Evolutionary conservation across 2,888 invertebrate genomes (phyloP).

Genomic region (Minunthozetes semirufus): DNA sequence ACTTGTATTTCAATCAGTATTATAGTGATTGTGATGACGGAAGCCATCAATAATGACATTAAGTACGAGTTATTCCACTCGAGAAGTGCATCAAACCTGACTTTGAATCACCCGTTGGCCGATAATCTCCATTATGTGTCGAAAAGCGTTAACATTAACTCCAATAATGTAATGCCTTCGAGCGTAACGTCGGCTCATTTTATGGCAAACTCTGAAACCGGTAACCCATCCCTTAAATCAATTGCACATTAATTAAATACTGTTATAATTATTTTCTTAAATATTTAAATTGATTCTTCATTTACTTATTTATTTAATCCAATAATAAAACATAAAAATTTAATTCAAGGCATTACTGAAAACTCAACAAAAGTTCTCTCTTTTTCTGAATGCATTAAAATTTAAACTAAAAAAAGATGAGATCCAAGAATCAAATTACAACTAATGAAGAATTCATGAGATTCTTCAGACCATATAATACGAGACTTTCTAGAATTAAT

Average conservation of each 20-base stretch:
- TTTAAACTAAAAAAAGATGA: no score
- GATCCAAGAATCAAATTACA: no score
- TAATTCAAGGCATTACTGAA: no score
- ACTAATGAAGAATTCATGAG: no score
- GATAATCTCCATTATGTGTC: not conserved
- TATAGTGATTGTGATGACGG: not conserved
- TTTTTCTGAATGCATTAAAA: no score
- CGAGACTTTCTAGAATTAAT: no score
- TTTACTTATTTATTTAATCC: no score
- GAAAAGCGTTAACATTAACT: not conserved
- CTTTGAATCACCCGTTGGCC: not conserved
- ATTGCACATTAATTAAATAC: not conserved
- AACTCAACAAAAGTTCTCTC: no score
- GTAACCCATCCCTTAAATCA: not conserved
- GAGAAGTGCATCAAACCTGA: not conserved
- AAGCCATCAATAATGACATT: slow-evolving; percentile 2
- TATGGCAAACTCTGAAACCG: not conserved
- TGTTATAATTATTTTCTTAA: not conserved
- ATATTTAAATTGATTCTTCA: not conserved
- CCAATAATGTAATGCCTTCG: not conserved
- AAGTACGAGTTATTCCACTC: slow-evolving; percentile 1
- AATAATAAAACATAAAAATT: no score
- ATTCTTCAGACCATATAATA: no score
- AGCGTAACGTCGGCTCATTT: not conserved
- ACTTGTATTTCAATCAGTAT: not conserved